Evolutionary conservation across 2,888 invertebrate species (phyloP).

Genomic region (Apamea epomidion): DNA sequence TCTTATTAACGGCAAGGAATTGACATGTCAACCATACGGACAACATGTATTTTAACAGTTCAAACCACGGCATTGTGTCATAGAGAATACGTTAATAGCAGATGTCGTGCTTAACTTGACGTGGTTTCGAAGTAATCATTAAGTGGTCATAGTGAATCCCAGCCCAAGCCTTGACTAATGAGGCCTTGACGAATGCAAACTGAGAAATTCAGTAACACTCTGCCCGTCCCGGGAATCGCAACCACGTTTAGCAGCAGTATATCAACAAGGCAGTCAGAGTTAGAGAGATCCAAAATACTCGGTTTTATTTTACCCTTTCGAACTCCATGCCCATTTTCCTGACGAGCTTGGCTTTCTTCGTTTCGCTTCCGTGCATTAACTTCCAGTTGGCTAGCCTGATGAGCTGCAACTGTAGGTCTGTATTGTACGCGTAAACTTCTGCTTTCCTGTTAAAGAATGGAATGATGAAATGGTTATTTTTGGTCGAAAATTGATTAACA

Average conservation of each 20-base stretch:
- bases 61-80: too few species aligned
- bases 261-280: neutral
- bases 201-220: neutral
- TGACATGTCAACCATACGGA: too few species aligned
- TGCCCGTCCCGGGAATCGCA: neutral
- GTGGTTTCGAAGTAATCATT: too few species aligned
- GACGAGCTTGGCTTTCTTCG: slow-evolving; percentile 78
- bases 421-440: slow-evolving; percentile 84
- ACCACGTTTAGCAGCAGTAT: neutral
- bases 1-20: too few species aligned
- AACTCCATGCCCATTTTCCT: slow-evolving; percentile 86
- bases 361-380: slow-evolving; percentile 78
- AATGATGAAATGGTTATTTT: neutral
- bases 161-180: neutral
- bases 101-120: too few species aligned
- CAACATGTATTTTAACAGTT: too few species aligned
- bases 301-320: slow-evolving; percentile 78
- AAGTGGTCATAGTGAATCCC: too few species aligned
- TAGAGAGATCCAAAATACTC: neutral
- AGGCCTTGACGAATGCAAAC: neutral
- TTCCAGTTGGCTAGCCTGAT: slow-evolving; percentile 85
- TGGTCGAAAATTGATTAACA: neutral
- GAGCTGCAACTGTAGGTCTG: slow-evolving; percentile 82
- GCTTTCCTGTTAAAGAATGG: slow-evolving; percentile 76
- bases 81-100: too few species aligned